phyloP scores from a whole-genome alignment of 2,797 vertebrate genomes.

The Anomalospiza imberbis region DNA sequence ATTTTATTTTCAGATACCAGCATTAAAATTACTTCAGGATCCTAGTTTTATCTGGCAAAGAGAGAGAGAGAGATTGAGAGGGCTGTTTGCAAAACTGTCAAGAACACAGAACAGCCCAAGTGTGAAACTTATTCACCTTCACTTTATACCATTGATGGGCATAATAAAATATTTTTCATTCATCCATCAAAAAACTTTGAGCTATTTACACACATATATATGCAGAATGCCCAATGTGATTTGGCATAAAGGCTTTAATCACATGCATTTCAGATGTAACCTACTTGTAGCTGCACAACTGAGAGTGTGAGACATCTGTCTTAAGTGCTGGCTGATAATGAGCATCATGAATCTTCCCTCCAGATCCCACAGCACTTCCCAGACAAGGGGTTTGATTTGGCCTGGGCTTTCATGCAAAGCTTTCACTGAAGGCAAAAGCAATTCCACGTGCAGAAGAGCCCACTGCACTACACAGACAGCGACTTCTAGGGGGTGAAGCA shows the following conservation, averaged over 20 bases:
- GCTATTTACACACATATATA: not conserved
- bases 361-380: not conserved
- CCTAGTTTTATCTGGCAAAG: not conserved
- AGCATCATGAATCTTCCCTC: constrained; percentile 41
- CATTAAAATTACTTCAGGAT: constrained; percentile 3
- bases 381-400: not conserved
- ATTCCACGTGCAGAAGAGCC: not conserved
- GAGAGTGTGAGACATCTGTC: not conserved
- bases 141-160: not conserved
- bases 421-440: constrained; percentile 27
- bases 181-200: constrained; percentile 1
- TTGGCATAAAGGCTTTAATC: constrained; percentile 1
- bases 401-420: not conserved
- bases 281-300: not conserved
- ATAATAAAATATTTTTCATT: constrained; percentile 39
- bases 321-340: not conserved
- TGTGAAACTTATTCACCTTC: constrained; percentile 49
- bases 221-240: not conserved
- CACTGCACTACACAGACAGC: not conserved
- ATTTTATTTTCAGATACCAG: not conserved
- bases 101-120: not conserved
- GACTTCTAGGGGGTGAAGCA: not conserved
- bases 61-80: not conserved
- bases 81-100: constrained; percentile 28
- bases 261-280: not conserved